These are phyloP conservation scores for Calephelis nemesis DNA, from an alignment of 1,140 invertebrate species.

Conservation along the genomic window DNA sequence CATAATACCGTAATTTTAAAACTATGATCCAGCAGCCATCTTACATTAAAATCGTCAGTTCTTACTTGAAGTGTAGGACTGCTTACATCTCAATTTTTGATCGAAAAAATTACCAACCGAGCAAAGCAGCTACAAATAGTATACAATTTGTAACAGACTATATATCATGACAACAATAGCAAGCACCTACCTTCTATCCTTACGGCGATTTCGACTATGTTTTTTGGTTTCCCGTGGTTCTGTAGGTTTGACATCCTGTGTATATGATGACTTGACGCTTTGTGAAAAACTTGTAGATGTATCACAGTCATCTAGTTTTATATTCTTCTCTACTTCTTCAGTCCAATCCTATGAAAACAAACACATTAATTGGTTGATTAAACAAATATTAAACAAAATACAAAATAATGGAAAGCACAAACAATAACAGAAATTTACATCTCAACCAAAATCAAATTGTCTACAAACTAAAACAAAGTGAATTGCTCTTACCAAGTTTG, in stretches of 20 bases:
- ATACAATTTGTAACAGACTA: no score
- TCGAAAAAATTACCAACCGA: no score
- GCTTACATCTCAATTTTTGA: no score
- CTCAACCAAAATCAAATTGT: not conserved
- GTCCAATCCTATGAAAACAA: slow-evolving; percentile 62
- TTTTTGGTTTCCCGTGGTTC: slow-evolving; percentile 55
- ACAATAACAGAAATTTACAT: no score
- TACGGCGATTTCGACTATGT: slow-evolving; percentile 49
- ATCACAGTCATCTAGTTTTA: slow-evolving; percentile 67
- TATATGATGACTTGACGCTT: slow-evolving; percentile 41
- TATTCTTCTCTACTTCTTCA: slow-evolving; percentile 72
- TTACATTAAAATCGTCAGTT: no score
- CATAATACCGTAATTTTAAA: no score
- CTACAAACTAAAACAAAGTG: slow-evolving; percentile 10
- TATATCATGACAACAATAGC: no score
- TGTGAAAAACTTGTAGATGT: slow-evolving; percentile 60
- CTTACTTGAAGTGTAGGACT: no score
- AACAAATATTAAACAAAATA: no score
- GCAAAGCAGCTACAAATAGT: no score
- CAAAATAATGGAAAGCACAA: no score
- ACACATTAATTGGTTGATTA: not conserved
- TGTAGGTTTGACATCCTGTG: slow-evolving; percentile 44
- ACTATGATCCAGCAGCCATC: no score
- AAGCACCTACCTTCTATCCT: slow-evolving; percentile 54
- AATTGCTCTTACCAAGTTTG: slow-evolving; percentile 59